Base-by-base conservation (phyloP, 2,113 vertebrate genomes). In the Mixornis gularis region DNA sequence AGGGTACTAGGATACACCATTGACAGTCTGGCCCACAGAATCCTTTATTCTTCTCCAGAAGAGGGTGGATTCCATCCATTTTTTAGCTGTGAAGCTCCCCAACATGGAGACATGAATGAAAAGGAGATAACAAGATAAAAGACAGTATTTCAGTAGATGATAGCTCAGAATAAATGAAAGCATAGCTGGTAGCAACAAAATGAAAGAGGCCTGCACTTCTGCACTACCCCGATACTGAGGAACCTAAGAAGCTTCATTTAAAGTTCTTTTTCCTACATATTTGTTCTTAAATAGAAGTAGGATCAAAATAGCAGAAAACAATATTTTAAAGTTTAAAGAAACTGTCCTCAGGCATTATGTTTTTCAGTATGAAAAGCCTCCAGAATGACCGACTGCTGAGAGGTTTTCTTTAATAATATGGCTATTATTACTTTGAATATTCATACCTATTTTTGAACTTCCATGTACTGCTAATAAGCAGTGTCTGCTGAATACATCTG, bases 1-100 rank as follows among this genome's bases (percentile, higher is more conserved):
- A 48, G 21, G 24, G 7, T 41, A 17, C 3, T 3, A 18, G 27
- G 30, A 16, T 29, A 66, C 1, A 2, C 30, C 53, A n/a, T 0
- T 27, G 36, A 12, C 27, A 65, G 63, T 49, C 38, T 56, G 24
- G 32, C 12, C 19, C 25, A 53, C 6, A 48, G 13, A 44, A 59
- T 12, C 21, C 44, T 88, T 72, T 30, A 27, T 73, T n/a, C 56
- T 63, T 36, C 21, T n/a, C 6, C 34, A 32, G 48, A 62, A 17
- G 52, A 79, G n/a, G 4, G 10, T 36, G 24, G 22, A 34, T 56
- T 65, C 78, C 63, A 70, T 49, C 56, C 9, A 25, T 53, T 82
- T 79, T 14, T 38, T 82, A 77, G 59, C 24, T 22, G 5, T 36
- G 51, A n/a, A 41, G 32, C 29, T 77, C 22, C 74, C 32, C 68